phyloP scores from a whole-genome alignment of 2,113 vertebrate genomes.

The Podarcis cretensis region DNA sequence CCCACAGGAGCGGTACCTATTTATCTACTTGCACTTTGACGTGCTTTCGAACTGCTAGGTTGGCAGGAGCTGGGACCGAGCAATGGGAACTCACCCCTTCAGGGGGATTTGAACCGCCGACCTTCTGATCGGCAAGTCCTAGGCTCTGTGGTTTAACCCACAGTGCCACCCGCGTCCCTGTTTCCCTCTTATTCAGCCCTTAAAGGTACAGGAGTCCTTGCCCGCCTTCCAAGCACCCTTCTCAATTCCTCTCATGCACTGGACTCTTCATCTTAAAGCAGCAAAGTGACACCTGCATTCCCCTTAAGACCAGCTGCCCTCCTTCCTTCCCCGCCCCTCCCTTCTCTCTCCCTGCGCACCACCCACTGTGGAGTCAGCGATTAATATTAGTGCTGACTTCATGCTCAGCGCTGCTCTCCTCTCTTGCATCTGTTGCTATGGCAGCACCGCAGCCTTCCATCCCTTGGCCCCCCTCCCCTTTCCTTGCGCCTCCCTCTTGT shows the following conservation, averaged over 20 bases:
- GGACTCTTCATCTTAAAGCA: not conserved
- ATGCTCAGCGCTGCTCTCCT: constrained; percentile 38
- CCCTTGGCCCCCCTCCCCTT: not conserved
- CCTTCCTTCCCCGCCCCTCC: not conserved
- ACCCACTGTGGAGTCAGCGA: constrained; percentile 50
- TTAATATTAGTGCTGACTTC: constrained; percentile 65
- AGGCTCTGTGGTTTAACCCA: too few relatives aligned
- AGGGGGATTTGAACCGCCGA: too few relatives aligned
- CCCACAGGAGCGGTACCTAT: too few relatives aligned
- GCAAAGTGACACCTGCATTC: not conserved
- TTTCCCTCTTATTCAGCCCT: not conserved
- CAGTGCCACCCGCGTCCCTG: too few relatives aligned
- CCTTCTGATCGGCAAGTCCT: too few relatives aligned
- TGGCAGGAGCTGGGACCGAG: too few relatives aligned
- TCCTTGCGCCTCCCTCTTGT: constrained; percentile 18
- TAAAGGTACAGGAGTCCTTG: not conserved
- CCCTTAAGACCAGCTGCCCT: not conserved
- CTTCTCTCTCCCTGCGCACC: not conserved
- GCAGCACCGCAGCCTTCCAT: constrained; percentile 47
- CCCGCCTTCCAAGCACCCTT: not conserved
- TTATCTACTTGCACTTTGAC: too few relatives aligned
- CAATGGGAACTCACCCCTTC: too few relatives aligned
- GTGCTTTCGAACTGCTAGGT: too few relatives aligned
- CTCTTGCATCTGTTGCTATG: constrained; percentile 44
- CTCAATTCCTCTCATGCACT: not conserved